phyloP scores from a whole-genome alignment of 2,797 vertebrate genomes.

The Ispidina lecontei region DNA sequence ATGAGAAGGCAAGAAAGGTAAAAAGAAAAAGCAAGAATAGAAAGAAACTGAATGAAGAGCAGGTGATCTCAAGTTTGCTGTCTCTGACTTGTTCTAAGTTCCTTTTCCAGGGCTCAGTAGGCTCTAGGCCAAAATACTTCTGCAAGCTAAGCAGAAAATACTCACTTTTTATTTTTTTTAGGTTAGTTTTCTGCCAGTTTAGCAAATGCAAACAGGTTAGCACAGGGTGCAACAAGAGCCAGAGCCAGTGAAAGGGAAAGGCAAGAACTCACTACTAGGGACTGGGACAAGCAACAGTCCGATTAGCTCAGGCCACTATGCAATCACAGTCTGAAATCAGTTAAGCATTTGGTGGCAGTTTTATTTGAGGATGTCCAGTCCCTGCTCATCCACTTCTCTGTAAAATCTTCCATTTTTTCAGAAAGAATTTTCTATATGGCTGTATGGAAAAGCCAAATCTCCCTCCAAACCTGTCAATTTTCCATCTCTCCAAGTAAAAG shows the following conservation, averaged over 20 bases:
- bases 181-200: not conserved
- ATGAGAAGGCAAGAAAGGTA: not conserved
- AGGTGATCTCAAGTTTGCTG: slow-evolving; percentile 12
- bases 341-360: not conserved
- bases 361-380: not conserved
- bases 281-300: not conserved
- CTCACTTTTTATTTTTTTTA: not conserved
- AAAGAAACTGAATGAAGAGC: not conserved
- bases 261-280: not conserved
- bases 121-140: slow-evolving; percentile 27
- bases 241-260: not conserved
- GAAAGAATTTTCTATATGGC: not conserved
- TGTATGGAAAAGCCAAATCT: not conserved
- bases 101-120: not conserved
- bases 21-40: not conserved
- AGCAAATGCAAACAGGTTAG: not conserved
- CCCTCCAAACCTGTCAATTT: not conserved
- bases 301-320: not conserved
- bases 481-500: not conserved
- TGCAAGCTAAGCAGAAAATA: not conserved
- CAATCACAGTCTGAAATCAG: not conserved
- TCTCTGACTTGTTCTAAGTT: not conserved
- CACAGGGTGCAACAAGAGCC: not conserved
- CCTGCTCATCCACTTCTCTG: not conserved
- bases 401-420: not conserved